phyloP scores from a whole-genome alignment of 2,113 vertebrate species.

The Lepisosteus oculatus region DNA sequence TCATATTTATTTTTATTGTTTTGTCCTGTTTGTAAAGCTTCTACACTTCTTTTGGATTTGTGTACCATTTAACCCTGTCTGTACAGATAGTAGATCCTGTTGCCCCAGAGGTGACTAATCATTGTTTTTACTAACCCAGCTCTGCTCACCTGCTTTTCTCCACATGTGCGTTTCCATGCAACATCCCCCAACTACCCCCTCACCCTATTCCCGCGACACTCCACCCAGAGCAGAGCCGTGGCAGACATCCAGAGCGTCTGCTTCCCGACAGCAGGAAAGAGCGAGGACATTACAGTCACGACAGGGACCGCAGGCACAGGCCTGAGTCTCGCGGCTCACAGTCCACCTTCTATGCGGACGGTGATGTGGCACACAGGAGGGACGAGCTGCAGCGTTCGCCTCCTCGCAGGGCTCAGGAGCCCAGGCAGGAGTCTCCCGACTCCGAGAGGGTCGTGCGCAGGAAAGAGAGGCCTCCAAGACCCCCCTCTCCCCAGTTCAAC shows the following conservation, averaged over 20 bases:
- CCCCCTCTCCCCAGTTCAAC: constrained; percentile 43
- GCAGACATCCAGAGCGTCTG: constrained; percentile 35
- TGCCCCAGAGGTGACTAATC: constrained; percentile 33
- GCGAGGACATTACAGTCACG: neutral
- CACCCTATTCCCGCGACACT: constrained; percentile 19
- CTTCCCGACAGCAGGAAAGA: constrained; percentile 14
- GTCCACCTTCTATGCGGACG: neutral
- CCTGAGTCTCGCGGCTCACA: constrained; percentile 8
- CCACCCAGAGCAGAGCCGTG: constrained; percentile 32
- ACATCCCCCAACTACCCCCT: constrained; percentile 24
- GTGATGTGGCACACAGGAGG: neutral
- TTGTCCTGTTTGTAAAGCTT: neutral
- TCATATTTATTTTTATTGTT: neutral
- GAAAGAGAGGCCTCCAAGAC: constrained; percentile 56
- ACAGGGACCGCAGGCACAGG: neutral
- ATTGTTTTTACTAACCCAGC: constrained; percentile 43
- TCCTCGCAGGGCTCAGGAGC: neutral
- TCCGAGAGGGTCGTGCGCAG: constrained; percentile 39
- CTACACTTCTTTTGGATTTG: too few species aligned
- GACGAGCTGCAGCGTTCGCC: neutral
- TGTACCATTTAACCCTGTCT: too few species aligned
- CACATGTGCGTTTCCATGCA: constrained; percentile 34
- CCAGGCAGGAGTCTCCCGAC: neutral
- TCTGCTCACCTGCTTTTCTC: constrained; percentile 35
- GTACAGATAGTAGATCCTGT: neutral